These are phyloP conservation scores for Paracentrotus lividus DNA, from an alignment of 53 echinoderm and acorn worm genomes.

Conservation along the genomic window DNA sequence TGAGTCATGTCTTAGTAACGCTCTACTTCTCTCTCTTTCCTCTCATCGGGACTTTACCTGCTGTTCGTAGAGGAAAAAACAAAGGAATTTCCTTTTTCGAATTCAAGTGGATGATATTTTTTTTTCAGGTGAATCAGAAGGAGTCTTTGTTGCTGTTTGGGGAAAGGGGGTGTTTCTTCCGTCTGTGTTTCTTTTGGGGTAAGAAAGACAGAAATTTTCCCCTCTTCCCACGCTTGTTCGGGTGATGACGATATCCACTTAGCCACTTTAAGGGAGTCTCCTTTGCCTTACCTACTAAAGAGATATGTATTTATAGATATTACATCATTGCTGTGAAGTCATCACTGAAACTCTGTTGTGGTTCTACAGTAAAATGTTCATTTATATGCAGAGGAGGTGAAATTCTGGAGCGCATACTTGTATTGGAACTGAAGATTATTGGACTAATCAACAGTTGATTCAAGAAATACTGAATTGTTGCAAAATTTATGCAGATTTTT, in stretches of 20 bases:
- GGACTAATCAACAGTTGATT: background rate
- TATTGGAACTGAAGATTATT: background rate
- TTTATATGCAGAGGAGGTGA: background rate
- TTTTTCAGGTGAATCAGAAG: background rate
- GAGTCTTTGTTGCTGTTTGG: background rate
- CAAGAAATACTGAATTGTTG: background rate
- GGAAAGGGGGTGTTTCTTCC: background rate
- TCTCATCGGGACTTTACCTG: background rate
- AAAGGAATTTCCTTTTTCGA: background rate
- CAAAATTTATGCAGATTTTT: background rate
- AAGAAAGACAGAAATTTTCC: background rate
- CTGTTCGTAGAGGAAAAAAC: background rate
- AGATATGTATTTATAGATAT: background rate
- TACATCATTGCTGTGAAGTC: conserved; percentile 1
- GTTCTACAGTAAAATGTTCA: background rate
- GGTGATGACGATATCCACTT: conserved; percentile 1
- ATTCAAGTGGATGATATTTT: background rate
- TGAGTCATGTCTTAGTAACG: background rate
- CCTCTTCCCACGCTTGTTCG: background rate
- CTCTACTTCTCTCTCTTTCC: background rate
- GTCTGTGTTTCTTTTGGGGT: background rate
- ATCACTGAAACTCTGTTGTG: background rate
- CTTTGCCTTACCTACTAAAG: background rate
- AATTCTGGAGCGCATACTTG: background rate
- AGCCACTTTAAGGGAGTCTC: background rate